Base-by-base conservation (phyloP, 2,113 vertebrate species). In the Petromus typicus region DNA sequence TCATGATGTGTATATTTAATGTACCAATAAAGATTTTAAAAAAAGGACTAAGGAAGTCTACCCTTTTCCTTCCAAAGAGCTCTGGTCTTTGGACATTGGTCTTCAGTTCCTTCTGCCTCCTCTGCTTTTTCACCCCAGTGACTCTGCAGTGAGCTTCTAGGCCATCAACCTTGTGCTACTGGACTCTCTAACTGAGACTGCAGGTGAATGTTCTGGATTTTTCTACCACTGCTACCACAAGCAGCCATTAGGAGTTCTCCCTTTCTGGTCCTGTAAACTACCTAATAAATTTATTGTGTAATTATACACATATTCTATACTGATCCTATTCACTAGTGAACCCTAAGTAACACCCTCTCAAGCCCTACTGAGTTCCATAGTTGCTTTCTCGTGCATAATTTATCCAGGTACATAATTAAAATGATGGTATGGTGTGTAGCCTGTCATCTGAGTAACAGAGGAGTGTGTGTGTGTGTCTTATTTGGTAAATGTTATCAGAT, bases 401-500 rank as follows among this genome's bases (percentile, higher is more conserved):
- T 95, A 85, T 80, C 64, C 76, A 79, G 78, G 30, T 81, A 27
- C 71, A 5, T 45, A 97, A 97, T 96, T 96, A 91, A 95, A 96
- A 87, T 25, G 48, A 87, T 82, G 59, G n/a, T 54, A 18, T 45
- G 22, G 45, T 4, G 20, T 7, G 78, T 2, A n/a, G 89, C 76
- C 87, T 57, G 63, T 25, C 86, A 69, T 40, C 64, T 89, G 59
- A 16, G 59, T 84, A 76, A 81, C 34, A 45, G 67, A 94, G 57
- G 37, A 37, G 20, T 76, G 40, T 16, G n/a, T 75, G 4, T 71
- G 5, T 75, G 86, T 56, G 14, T 94, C 61, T 75, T 83, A 34
- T 82, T 95, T 91, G 54, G 43, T 2, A 54, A 96, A 71, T 20
- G 22, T 84, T 56, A n/a, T 95, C 48, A 69, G 45, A 83, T 83